phyloP scores from a whole-genome alignment of 2,797 vertebrate genomes.

The Carapus acus region DNA sequence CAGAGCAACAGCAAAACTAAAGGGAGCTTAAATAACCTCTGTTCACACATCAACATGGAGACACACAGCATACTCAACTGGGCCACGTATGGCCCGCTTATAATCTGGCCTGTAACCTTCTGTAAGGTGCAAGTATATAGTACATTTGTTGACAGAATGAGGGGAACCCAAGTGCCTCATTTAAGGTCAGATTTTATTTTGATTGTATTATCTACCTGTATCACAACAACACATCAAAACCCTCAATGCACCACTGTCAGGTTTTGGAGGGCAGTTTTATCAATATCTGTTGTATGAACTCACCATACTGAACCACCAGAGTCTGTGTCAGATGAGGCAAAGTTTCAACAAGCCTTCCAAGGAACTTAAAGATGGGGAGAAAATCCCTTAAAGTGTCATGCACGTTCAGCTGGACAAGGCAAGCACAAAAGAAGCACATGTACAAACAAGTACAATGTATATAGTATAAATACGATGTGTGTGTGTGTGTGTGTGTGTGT shows the following conservation, averaged over 20 bases:
- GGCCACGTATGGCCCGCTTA: too few relatives aligned
- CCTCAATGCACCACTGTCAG: background rate
- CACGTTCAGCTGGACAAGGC: conserved; percentile 72
- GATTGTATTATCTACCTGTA: too few relatives aligned
- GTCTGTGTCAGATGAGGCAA: conserved; percentile 71
- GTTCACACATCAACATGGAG: conserved; percentile 37
- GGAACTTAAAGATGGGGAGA: conserved; percentile 75
- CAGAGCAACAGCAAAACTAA: conserved; percentile 41
- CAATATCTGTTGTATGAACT: conserved; percentile 39
- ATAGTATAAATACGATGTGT: too few relatives aligned
- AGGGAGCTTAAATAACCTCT: conserved; percentile 29
- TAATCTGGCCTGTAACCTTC: too few relatives aligned
- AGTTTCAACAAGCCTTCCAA: conserved; percentile 83
- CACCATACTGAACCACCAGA: conserved; percentile 79
- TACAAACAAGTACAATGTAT: background rate
- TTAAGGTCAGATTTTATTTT: too few relatives aligned
- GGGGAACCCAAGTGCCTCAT: too few relatives aligned
- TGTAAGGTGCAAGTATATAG: too few relatives aligned
- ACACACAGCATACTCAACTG: conserved; percentile 10
- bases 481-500: conserved; percentile 14
- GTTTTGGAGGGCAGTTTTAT: background rate
- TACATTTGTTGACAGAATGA: too few relatives aligned
- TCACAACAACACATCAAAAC: background rate
- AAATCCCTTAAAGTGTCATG: conserved; percentile 67
- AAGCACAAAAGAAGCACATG: conserved; percentile 12